Percentiles rank a stretch among this genome's conserved stretches.
These are phyloP conservation scores for Lordiphosa collinella DNA, from an alignment of 1,140 invertebrate genomes.

Conservation along the genomic window DNA sequence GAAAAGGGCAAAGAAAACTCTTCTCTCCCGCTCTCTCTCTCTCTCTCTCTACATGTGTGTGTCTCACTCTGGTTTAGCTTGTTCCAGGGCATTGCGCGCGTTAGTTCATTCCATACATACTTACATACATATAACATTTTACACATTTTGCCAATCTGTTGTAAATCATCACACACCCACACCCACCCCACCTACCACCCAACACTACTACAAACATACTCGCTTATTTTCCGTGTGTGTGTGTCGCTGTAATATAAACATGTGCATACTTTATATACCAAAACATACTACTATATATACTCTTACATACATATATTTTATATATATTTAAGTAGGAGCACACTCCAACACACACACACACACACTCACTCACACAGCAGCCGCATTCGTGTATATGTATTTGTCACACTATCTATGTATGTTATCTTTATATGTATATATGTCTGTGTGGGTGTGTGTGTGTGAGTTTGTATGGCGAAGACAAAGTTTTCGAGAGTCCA, in stretches of 20 bases:
- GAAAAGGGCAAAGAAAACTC: conserved; percentile 18
- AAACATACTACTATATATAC: conserved; percentile 23
- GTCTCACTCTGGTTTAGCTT: conserved; percentile 3
- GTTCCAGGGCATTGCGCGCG: conserved; percentile 41
- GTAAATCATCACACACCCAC: conserved; percentile 52
- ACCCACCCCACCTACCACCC: conserved; percentile 23
- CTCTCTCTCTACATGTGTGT: not conserved
- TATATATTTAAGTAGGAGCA: conserved; percentile 26
- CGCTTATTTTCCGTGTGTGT: conserved; percentile 29
- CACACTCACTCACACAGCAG: conserved; percentile 8
- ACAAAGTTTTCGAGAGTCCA: conserved; percentile 13
- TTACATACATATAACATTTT: conserved; percentile 6
- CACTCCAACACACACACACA: conserved; percentile 9
- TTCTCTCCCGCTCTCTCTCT: not conserved
- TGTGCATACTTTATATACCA: conserved; percentile 13
- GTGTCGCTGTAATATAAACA: conserved; percentile 31
- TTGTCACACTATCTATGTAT: conserved; percentile 22
- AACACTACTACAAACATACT: conserved; percentile 14
- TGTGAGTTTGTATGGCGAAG: conserved; percentile 11
- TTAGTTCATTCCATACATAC: conserved; percentile 25
- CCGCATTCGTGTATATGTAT: conserved; percentile 24
- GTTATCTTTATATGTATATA: not conserved
- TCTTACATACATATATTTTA: conserved; percentile 20
- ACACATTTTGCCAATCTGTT: conserved; percentile 41
- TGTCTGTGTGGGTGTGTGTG: conserved; percentile 8